phyloP scores from a whole-genome alignment of 2,888 invertebrate genomes.

The Biston betularia region DNA sequence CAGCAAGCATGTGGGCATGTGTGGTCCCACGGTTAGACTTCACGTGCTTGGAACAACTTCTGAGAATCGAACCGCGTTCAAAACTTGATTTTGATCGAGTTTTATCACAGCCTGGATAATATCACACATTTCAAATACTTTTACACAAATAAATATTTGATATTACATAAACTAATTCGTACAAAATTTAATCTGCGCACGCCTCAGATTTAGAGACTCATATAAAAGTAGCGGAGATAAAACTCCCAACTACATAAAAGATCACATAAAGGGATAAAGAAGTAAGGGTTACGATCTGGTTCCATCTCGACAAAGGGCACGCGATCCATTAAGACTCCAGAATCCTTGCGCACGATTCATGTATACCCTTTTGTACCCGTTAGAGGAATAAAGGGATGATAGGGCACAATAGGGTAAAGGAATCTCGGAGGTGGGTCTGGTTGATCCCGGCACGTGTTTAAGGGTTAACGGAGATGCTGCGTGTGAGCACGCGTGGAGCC shows the following conservation, averaged over 20 bases:
- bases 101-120: conserved; percentile 28
- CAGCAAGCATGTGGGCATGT: conserved; percentile 59
- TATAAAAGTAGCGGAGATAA: conserved; percentile 41
- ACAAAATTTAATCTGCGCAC: conserved; percentile 40
- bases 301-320: conserved; percentile 76
- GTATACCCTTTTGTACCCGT: conserved; percentile 67
- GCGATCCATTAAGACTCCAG: conserved; percentile 71
- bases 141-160: conserved; percentile 15
- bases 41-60: conserved; percentile 68
- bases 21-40: conserved; percentile 79
- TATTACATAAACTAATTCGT: conserved; percentile 30
- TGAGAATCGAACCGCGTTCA: conserved; percentile 59
- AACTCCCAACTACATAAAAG: conserved; percentile 55
- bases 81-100: conserved; percentile 63
- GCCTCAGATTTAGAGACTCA: conserved; percentile 44
- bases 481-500: conserved; percentile 66
- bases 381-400: conserved; percentile 75
- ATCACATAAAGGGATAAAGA: conserved; percentile 45
- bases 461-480: conserved; percentile 79
- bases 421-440: conserved; percentile 69
- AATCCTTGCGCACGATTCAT: conserved; percentile 81
- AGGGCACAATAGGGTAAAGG: conserved; percentile 62
- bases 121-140: conserved; percentile 20
- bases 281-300: conserved; percentile 69
- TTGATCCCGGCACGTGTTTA: conserved; percentile 81